Base-by-base conservation (phyloP, 2,888 invertebrate genomes). In the Scaptomyza polygonia region DNA sequence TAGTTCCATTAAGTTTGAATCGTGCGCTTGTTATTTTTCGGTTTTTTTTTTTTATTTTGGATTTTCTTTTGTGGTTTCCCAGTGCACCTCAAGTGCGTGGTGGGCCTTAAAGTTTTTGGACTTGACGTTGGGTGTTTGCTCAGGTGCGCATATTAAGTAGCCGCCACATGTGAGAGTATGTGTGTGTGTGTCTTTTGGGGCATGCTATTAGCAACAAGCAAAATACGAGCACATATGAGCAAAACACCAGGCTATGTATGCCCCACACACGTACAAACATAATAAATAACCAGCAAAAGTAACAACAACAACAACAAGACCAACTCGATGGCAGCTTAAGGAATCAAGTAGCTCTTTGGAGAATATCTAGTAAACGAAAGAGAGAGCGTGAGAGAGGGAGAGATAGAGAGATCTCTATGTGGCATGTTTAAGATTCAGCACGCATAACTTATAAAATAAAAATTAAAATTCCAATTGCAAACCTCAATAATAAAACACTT, bases 381-480 rank as follows among this genome's bases (percentile, higher is more conserved):
- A 6, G n/a, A 39, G 43, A 18, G 39, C 39, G 55, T 27, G 43
- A 27, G 45, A 21, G 45, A 36, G 29, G 18, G 36, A 14, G 40
- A 11, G n/a, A 34, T 21, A 42, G 36, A 25, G 52, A 59, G 72
- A 72, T 77, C 56, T 67, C 61, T 73, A 47, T 64, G 63, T 42
- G 54, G 73, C 74, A 62, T 79, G 70, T 69, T 86, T 84, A 73
- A 78, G 82, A 88, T 84, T 86, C 88, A 73, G 55, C 65, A 63
- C 72, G 75, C 85, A 87, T 81, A 76, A 74, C 83, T 78, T 86
- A 86, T 87, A 74, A 87, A 87, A 86, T 87, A 78, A 70, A 81
- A 86, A 86, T 86, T 87, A 85, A 86, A 86, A 86, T 86, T 86
- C 86, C 83, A 79, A 76, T 79, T 74, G 81, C 75, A 85, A 79